Conservation (phyloP, 1,140 invertebrate species). For the Chironomus striatipennis region DNA sequence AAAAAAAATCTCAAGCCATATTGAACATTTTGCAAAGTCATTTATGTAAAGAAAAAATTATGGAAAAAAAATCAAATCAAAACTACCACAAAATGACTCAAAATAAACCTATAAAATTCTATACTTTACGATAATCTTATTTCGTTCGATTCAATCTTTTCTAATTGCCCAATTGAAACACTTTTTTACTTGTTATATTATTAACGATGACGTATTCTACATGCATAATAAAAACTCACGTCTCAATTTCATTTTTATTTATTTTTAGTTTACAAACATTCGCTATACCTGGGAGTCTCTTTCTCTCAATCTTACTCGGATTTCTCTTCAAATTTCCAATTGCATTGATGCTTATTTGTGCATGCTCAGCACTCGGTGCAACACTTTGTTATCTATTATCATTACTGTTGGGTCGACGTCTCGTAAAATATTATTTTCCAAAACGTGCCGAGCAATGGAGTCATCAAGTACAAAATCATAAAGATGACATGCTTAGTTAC, state of each 20-base stretch:
- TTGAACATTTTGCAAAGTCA: too few relatives aligned
- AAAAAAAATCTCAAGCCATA: too few relatives aligned
- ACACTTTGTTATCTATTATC: constrained; percentile 92
- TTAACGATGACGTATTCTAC: constrained; percentile 73
- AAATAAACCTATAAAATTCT: too few relatives aligned
- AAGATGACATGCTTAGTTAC: constrained; percentile 87
- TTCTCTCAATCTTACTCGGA: constrained; percentile 93
- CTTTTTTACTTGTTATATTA: background rate
- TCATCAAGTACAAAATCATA: constrained; percentile 71
- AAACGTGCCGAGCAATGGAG: constrained; percentile 80
- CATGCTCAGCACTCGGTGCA: constrained; percentile 93
- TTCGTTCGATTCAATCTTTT: too few relatives aligned
- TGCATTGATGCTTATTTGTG: constrained; percentile 85
- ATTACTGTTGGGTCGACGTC: constrained; percentile 71
- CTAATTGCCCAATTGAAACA: too few relatives aligned
- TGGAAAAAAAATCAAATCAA: too few relatives aligned
- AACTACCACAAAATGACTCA: too few relatives aligned
- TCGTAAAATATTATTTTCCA: constrained; percentile 85
- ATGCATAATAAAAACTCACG: too few relatives aligned
- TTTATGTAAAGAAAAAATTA: too few relatives aligned
- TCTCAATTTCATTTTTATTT: constrained; percentile 52
- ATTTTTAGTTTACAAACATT: constrained; percentile 89
- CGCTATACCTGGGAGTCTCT: constrained; percentile 98
- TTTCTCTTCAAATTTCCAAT: constrained; percentile 92
- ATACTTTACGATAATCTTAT: too few relatives aligned